Evolutionary conservation across 2,888 invertebrate genomes (phyloP).

Genomic region (Chrysodeixis includens): DNA sequence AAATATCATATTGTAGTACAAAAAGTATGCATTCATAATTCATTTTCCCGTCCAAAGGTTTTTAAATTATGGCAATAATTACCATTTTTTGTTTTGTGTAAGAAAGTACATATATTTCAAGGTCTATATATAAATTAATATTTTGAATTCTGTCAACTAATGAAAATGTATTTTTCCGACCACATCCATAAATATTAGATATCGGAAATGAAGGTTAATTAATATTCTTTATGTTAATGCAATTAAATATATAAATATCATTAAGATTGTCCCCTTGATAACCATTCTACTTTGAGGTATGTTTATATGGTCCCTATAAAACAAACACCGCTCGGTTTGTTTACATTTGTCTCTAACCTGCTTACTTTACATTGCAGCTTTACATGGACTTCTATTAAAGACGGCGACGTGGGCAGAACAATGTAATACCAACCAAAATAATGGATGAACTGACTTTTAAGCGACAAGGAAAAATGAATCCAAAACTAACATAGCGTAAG

Average conservation of each 20-base stretch:
- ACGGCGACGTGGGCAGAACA: conserved; percentile 44
- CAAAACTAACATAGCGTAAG: conserved; percentile 29
- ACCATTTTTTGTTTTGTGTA: too few species aligned
- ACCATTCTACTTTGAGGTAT: not conserved
- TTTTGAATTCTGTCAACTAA: not conserved
- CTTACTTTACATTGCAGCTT: conserved; percentile 53
- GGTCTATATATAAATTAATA: not conserved
- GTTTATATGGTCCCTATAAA: conserved; percentile 10
- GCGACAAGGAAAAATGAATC: conserved; percentile 26
- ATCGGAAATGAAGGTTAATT: not conserved
- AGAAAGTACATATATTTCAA: not conserved
- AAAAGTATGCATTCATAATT: not conserved
- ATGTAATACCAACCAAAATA: conserved; percentile 52
- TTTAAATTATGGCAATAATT: not conserved
- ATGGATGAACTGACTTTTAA: conserved; percentile 49
- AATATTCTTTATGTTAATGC: conserved; percentile 2
- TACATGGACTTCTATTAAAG: conserved; percentile 49
- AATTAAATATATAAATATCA: not conserved
- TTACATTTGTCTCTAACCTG: conserved; percentile 45
- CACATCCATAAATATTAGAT: not conserved
- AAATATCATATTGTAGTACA: not conserved
- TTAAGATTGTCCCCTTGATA: conserved; percentile 2
- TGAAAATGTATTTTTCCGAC: not conserved
- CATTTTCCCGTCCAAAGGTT: not conserved
- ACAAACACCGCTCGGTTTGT: conserved; percentile 20